A percentile compares a stretch with the other conserved stretches of the same genome.
These are phyloP conservation scores for Porphyrio hochstetteri DNA, from an alignment of 2,113 vertebrate genomes.

Conservation along the genomic window DNA sequence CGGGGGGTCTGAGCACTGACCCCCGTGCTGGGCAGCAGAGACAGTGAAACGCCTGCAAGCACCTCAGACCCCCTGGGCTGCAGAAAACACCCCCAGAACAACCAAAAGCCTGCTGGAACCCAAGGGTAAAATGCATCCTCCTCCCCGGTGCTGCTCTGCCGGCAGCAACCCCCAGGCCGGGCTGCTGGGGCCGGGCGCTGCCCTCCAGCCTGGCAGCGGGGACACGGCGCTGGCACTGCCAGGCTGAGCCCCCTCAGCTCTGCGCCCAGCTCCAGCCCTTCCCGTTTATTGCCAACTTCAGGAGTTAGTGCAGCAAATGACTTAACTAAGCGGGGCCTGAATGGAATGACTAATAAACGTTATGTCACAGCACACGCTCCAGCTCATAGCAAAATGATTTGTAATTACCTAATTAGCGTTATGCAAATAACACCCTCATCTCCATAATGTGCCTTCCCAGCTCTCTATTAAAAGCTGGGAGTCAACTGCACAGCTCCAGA, in stretches of 20 bases:
- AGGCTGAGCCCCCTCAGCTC: neutral
- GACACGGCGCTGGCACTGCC: neutral
- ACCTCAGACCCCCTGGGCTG: neutral
- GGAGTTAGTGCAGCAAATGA: conserved; percentile 64
- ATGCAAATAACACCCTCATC: conserved; percentile 86
- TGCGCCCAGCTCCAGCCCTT: neutral
- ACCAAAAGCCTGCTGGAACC: neutral
- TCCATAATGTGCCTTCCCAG: conserved; percentile 74
- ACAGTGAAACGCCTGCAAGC: rapidly evolving
- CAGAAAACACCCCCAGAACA: neutral
- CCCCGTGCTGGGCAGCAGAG: neutral
- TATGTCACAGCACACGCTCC: conserved; percentile 80
- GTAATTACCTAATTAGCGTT: conserved; percentile 91
- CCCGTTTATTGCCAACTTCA: conserved; percentile 63
- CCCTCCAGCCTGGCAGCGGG: neutral
- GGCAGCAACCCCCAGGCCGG: no score
- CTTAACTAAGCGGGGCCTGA: conserved; percentile 72
- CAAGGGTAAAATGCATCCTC: neutral
- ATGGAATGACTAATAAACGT: conserved; percentile 75
- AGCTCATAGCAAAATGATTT: conserved; percentile 88
- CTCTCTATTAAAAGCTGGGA: conserved; percentile 65
- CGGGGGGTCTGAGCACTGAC: neutral
- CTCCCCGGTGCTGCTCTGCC: neutral
- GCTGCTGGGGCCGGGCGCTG: neutral
- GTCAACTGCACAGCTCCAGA: conserved; percentile 62